Percentiles rank a stretch among this genome's conserved stretches.
Conservation (phyloP, 2,888 invertebrate genomes). For the Drosophila hamatofila region DNA sequence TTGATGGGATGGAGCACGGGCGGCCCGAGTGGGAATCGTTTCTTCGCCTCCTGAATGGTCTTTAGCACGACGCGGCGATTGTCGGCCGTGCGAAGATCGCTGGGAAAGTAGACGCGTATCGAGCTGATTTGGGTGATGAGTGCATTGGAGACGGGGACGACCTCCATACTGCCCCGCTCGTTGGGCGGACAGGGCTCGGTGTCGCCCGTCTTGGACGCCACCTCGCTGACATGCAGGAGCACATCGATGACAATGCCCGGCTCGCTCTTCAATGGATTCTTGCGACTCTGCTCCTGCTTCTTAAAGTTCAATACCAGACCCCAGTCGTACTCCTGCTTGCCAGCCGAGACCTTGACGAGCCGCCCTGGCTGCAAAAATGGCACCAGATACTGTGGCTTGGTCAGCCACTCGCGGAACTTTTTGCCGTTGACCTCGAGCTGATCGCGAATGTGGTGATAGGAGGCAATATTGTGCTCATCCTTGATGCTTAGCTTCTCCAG, state of each 20-base stretch:
- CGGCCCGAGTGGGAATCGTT: constrained; percentile 94
- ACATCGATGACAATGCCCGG: constrained; percentile 91
- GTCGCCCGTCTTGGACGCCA: constrained; percentile 87
- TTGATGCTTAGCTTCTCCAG: constrained; percentile 89
- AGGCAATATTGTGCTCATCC: constrained; percentile 91
- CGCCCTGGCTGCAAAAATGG: constrained; percentile 98
- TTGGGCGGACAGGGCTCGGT: constrained; percentile 90
- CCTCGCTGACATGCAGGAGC: constrained; percentile 91
- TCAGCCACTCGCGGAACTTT: constrained; percentile 92
- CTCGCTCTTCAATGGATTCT: constrained; percentile 86
- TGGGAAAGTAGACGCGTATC: constrained; percentile 95
- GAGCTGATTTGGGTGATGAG: constrained; percentile 95
- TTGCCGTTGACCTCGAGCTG: constrained; percentile 91
- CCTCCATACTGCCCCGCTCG: constrained; percentile 90
- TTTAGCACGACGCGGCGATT: constrained; percentile 94
- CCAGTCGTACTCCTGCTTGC: constrained; percentile 97
- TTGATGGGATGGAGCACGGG: constrained; percentile 96
- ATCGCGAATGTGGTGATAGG: constrained; percentile 94
- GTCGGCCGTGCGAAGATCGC: constrained; percentile 94
- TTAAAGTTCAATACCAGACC: constrained; percentile 97
- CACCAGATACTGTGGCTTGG: constrained; percentile 94
- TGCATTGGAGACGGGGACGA: constrained; percentile 93
- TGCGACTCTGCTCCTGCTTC: constrained; percentile 87
- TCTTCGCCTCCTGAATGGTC: constrained; percentile 94
- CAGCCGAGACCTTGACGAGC: constrained; percentile 95